phyloP scores from a whole-genome alignment of 2,888 invertebrate genomes.

The Spatulosminthurus flaviceps region DNA sequence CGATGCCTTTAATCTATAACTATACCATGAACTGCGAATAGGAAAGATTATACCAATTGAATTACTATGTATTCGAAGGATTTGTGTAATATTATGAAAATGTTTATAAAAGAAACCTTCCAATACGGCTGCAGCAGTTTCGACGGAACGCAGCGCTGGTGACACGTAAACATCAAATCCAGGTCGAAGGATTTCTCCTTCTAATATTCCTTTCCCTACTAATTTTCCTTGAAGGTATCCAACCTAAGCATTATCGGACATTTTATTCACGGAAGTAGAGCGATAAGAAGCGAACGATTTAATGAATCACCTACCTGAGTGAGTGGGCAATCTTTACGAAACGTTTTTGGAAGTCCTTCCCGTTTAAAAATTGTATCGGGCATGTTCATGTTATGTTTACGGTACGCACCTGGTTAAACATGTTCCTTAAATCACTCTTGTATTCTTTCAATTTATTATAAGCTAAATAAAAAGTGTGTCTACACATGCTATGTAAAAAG shows the following conservation, averaged over 20 bases:
- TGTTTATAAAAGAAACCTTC: no score
- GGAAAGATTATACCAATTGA: no score
- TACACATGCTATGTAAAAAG: no score
- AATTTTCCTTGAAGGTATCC: conserved; percentile 84
- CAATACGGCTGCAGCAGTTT: conserved; percentile 74
- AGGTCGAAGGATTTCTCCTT: conserved; percentile 65
- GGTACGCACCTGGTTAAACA: conserved; percentile 69
- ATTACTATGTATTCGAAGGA: no score
- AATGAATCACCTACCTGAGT: conserved; percentile 73
- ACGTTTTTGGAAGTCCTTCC: conserved; percentile 73
- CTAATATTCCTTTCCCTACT: conserved; percentile 83
- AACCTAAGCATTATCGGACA: conserved; percentile 67
- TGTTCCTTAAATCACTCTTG: neutral
- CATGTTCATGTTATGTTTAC: conserved; percentile 90
- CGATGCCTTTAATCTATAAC: no score
- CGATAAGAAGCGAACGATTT: no score
- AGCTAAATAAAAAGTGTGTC: no score
- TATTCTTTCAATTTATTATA: no score
- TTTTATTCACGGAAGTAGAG: no score
- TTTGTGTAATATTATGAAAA: no score
- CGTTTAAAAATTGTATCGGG: conserved; percentile 80
- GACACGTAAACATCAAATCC: conserved; percentile 81
- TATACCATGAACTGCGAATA: no score
- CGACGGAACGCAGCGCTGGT: conserved; percentile 88
- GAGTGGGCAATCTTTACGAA: conserved; percentile 85